These are phyloP conservation scores for Stercorarius parasiticus DNA, from an alignment of 2,113 vertebrate species.

Conservation along the genomic window DNA sequence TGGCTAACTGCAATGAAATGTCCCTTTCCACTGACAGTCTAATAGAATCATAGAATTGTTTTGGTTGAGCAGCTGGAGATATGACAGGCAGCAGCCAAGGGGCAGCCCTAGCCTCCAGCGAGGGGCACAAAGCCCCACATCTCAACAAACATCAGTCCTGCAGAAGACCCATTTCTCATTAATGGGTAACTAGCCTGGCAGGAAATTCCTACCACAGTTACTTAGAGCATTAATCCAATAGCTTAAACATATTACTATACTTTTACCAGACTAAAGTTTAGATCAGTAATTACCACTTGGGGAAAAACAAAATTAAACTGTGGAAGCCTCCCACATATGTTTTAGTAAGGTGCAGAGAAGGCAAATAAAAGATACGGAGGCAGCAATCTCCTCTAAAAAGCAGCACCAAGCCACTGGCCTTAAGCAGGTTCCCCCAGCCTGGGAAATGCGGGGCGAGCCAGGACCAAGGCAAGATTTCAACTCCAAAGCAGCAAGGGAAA, in stretches of 20 bases:
- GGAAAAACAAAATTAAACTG: too few relatives aligned
- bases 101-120: background rate
- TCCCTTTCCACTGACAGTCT: background rate
- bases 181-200: background rate
- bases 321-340: background rate
- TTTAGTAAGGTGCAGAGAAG: background rate
- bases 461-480: background rate
- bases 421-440: background rate
- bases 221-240: background rate
- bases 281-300: background rate
- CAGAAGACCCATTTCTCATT: background rate
- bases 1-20: background rate
- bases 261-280: background rate
- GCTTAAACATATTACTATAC: background rate
- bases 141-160: background rate
- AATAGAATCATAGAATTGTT: background rate
- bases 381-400: background rate
- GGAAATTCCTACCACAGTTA: background rate
- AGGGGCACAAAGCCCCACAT: background rate
- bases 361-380: background rate
- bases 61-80: background rate
- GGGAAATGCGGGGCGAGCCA: background rate
- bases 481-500: background rate
- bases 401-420: background rate
- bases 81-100: background rate